phyloP scores from a whole-genome alignment of 2,113 vertebrate species.

The Centropus bengalensis region DNA sequence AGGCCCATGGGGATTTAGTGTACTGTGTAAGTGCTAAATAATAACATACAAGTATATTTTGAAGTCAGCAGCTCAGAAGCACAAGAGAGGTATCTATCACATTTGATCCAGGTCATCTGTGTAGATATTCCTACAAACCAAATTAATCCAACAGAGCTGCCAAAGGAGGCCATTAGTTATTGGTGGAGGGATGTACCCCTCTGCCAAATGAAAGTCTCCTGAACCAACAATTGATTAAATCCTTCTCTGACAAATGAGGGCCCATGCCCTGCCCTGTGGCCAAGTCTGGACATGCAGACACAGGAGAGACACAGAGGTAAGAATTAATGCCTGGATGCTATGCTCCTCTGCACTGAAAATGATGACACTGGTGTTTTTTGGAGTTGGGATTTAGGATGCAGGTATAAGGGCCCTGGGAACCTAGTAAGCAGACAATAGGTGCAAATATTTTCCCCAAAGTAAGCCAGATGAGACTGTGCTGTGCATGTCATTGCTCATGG shows the following conservation, averaged over 20 bases:
- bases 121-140: not conserved
- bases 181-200: not conserved
- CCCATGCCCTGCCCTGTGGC: not conserved
- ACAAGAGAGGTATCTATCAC: not conserved
- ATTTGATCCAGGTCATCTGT: not conserved
- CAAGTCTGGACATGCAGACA: not conserved
- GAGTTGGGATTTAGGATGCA: not conserved
- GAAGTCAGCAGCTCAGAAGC: not conserved
- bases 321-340: not conserved
- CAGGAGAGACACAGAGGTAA: not conserved
- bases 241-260: not conserved
- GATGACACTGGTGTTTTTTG: not conserved
- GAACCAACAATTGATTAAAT: not conserved
- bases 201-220: not conserved
- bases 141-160: not conserved
- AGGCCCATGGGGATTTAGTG: not conserved
- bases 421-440: rapidly evolving
- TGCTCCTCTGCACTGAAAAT: not conserved
- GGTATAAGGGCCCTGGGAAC: not conserved
- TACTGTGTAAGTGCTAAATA: not conserved
- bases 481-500: not conserved
- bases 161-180: not conserved
- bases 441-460: not conserved
- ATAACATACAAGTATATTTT: not conserved
- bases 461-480: not conserved